A percentile compares a stretch with the other conserved stretches of the same genome.
phyloP scores from a whole-genome alignment of 2,888 invertebrate genomes.

The Conchocele bisecta region DNA sequence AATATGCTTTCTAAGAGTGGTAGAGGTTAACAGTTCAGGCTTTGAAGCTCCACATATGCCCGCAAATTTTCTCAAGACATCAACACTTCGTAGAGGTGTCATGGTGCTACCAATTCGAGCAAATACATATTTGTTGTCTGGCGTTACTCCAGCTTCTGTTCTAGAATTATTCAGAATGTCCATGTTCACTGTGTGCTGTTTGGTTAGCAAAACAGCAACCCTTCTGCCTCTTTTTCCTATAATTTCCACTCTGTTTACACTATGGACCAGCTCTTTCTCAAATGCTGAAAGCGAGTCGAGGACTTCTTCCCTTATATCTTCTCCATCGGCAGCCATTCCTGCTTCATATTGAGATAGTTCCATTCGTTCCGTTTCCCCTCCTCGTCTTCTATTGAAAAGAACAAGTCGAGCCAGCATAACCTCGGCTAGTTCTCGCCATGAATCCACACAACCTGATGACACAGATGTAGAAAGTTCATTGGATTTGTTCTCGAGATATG shows the following conservation, averaged over 20 bases:
- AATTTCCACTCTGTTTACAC: constrained; percentile 25
- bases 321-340: constrained; percentile 7
- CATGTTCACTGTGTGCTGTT: no score
- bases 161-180: no score
- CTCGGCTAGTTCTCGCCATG: constrained; percentile 6
- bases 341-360: constrained; percentile 5
- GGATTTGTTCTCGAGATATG: constrained; percentile 5
- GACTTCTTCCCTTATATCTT: constrained; percentile 22
- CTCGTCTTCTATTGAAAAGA: constrained; percentile 85
- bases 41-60: no score
- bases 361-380: constrained; percentile 81
- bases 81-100: no score
- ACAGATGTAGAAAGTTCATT: no score
- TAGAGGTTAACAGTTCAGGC: no score
- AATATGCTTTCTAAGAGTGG: no score
- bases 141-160: no score
- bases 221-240: constrained; percentile 36
- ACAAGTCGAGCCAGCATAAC: constrained; percentile 17
- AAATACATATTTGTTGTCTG: no score
- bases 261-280: constrained; percentile 33
- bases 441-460: no score
- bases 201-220: constrained; percentile 35
- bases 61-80: no score
- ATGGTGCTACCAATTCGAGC: no score
- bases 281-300: constrained; percentile 19